Conservation (phyloP, 2,113 vertebrate genomes). For the Phalacrocorax brasilianus region DNA sequence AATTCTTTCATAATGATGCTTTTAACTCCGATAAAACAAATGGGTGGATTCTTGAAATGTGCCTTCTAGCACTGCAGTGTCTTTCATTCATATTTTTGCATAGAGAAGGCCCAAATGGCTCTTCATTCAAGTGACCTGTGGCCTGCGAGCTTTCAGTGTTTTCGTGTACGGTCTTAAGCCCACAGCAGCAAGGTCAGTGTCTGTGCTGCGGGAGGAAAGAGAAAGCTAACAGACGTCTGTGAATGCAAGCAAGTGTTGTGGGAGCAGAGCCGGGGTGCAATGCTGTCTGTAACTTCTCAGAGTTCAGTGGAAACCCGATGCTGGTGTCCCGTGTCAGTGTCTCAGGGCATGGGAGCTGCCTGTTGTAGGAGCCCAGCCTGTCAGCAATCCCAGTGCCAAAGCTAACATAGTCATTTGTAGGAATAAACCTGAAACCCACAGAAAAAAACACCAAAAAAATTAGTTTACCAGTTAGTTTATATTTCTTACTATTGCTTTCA, state of each 20-base stretch:
- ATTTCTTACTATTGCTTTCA: neutral
- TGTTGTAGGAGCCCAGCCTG: neutral
- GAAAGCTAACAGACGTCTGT: neutral
- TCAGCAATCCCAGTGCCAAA: neutral
- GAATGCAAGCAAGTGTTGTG: neutral
- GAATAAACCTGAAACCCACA: neutral
- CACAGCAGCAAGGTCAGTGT: neutral
- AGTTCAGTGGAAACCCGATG: neutral
- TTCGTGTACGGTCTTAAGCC: neutral
- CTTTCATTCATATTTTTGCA: neutral
- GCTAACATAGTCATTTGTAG: neutral
- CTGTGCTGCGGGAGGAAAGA: neutral
- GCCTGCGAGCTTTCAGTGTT: neutral
- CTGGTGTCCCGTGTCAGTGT: fast-evolving
- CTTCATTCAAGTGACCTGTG: neutral
- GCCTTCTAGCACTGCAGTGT: neutral
- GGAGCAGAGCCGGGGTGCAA: neutral
- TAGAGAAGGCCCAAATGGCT: neutral
- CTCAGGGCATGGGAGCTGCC: neutral
- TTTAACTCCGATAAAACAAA: neutral
- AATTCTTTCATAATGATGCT: neutral
- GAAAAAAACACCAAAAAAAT: fast-evolving
- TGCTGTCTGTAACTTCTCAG: neutral
- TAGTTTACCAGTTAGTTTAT: neutral
- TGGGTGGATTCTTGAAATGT: neutral